Conservation (phyloP, 2,888 invertebrate species). For the Troglohyphantes excavatus region DNA sequence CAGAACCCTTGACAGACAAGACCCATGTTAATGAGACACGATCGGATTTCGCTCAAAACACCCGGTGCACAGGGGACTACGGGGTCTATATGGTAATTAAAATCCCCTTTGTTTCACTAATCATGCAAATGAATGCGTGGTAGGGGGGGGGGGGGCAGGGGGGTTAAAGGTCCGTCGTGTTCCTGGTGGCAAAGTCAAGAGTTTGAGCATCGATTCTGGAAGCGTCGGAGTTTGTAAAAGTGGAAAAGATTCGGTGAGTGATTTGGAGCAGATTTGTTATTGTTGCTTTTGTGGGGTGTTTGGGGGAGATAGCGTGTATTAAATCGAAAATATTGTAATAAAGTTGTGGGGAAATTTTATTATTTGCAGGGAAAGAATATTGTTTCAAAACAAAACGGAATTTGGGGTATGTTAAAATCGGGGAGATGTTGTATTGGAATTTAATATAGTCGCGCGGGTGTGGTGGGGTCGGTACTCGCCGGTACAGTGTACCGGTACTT, state of each 20-base stretch:
- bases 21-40: constrained; percentile 21
- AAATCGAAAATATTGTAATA: too few relatives aligned
- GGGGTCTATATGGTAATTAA: constrained; percentile 52
- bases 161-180: background rate
- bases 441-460: too few relatives aligned
- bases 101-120: constrained; percentile 57
- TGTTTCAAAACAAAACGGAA: too few relatives aligned
- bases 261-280: background rate
- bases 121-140: constrained; percentile 59
- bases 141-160: too few relatives aligned
- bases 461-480: too few relatives aligned
- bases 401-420: too few relatives aligned
- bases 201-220: background rate
- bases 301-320: too few relatives aligned
- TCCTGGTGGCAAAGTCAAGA: background rate
- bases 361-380: too few relatives aligned
- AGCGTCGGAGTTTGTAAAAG: background rate
- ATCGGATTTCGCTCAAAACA: constrained; percentile 29
- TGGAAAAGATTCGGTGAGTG: background rate
- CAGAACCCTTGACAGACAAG: background rate
- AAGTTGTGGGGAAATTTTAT: too few relatives aligned
- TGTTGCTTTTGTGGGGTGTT: constrained; percentile 7
- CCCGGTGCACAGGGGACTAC: constrained; percentile 3
- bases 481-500: too few relatives aligned
- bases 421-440: too few relatives aligned